Base-by-base conservation (phyloP, 2,888 invertebrate genomes). In the Tinea pellionella region DNA sequence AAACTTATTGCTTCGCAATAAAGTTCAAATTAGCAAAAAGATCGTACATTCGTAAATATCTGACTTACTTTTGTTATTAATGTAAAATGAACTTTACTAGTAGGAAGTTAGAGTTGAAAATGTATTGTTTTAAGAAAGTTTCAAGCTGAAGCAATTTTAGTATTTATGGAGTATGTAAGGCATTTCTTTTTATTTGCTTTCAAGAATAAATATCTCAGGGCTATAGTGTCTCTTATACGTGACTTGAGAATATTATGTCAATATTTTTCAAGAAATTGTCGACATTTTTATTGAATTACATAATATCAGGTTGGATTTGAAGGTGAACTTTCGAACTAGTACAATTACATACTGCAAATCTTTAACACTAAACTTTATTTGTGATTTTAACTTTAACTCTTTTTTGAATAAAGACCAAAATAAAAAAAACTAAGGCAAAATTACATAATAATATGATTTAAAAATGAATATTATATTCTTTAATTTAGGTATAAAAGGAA, bases 201-300 rank as follows among this genome's bases (percentile, higher is more conserved):
- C 75, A 75, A 79, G 77, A 81, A 83, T 83, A 82, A 83, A 83
- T 78, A 74, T 72, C 71, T 77, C 68, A 75, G 69, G 69, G 72
- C 68, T 74, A 75, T 68, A 72, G 32, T 61, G 16, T 30, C 55
- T 61, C n/a, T 59, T 53, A 59, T 43, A 61, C 73, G 72, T 72
- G 74, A 74, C 71, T 75, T 68, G 63, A 68, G 66, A 67, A 69
- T 74, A 76, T 78, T 73, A 78, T 71, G 67, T 66, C 65, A 71
- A 75, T 75, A 73, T 75, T 73, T 64, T 65, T 78, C 73, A 68
- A 69, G 69, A 74, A 56, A 47, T 32, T 57, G 15, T 32, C 19
- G 60, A 30, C 30, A 51, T 47, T 30, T 24, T 53, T 53, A 53
- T 53, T 24, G 24, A 12, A 53, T 53, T 1, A 37, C 13, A 32